phyloP scores from a whole-genome alignment of 2,888 invertebrate species.

The Drosophila paramelanica region DNA sequence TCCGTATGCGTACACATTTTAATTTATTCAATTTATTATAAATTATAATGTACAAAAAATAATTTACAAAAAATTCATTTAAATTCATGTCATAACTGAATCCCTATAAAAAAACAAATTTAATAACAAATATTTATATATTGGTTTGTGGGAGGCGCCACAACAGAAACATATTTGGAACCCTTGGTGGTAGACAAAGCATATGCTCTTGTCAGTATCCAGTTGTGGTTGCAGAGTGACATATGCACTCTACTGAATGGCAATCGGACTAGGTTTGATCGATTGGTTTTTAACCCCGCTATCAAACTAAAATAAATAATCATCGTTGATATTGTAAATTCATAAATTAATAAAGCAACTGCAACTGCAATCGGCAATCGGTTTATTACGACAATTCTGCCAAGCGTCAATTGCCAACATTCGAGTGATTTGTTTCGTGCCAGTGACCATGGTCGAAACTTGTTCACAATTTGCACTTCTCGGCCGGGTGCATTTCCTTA shows the following conservation, averaged over 20 bases:
- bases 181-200: neutral
- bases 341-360: slow-evolving; percentile 64
- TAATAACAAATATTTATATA: too few relatives aligned
- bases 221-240: slow-evolving; percentile 38
- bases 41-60: too few relatives aligned
- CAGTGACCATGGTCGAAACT: slow-evolving; percentile 32
- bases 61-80: too few relatives aligned
- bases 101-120: too few relatives aligned
- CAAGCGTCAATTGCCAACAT: slow-evolving; percentile 14
- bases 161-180: neutral
- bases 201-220: slow-evolving; percentile 21
- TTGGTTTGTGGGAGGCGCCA: too few relatives aligned
- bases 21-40: too few relatives aligned
- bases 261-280: slow-evolving; percentile 60
- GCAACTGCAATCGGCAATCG: slow-evolving; percentile 56
- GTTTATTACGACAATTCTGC: slow-evolving; percentile 50
- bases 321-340: slow-evolving; percentile 72
- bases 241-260: slow-evolving; percentile 26
- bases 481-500: slow-evolving; percentile 37
- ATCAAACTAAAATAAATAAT: slow-evolving; percentile 72
- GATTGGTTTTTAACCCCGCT: slow-evolving; percentile 75
- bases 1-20: too few relatives aligned
- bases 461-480: slow-evolving; percentile 27
- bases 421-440: slow-evolving; percentile 21
- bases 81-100: too few relatives aligned